Evolutionary conservation across 2,888 invertebrate species (phyloP), one percentile per base, ranked within the genome.

Genomic region (Vannuccia rotundouncinata): DNA sequence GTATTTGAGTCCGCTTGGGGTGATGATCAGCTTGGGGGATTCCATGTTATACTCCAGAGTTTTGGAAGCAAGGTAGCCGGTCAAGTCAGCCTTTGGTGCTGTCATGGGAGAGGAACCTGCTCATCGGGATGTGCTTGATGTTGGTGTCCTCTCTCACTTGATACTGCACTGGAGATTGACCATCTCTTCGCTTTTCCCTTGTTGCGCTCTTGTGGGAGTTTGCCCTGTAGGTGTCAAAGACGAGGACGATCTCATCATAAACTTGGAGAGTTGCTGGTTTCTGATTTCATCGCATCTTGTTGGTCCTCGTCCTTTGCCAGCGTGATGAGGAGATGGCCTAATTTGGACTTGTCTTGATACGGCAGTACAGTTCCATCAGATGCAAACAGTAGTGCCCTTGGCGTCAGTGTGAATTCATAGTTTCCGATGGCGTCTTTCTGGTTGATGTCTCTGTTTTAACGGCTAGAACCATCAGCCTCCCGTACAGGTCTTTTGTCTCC

Each of bases 211-310:
- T 81, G 45, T 81, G 77, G 10, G 80, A 81, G 30, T 77, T 77
- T 13, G 31, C 74, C 79, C 31, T 80, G 80, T 80, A 80, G 13
- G 79, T 80, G 59, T 80, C 79, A 80, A 80, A 80, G 1, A 80
- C 80, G 17, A 81, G 59, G 30, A 81, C 28, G 30, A 81, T 30
- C 13, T 81, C 81, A 59, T 81, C 80, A 27, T n/a, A n/a, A n/a
- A n/a, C n/a, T n/a, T n/a, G n/a, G n/a, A n/a, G n/a, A n/a, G n/a
- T n/a, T n/a, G n/a, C n/a, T n/a, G n/a, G n/a, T n/a, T n/a, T n/a
- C n/a, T n/a, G n/a, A n/a, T n/a, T n/a, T n/a, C n/a, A n/a, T n/a
- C n/a, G n/a, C n/a, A n/a, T n/a, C n/a, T n/a, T n/a, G n/a, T n/a
- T n/a, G n/a, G n/a, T n/a, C n/a, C n/a, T n/a, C n/a, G n/a, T n/a